Base-by-base conservation (phyloP, 2,888 invertebrate genomes). In the Aromia moschata region DNA sequence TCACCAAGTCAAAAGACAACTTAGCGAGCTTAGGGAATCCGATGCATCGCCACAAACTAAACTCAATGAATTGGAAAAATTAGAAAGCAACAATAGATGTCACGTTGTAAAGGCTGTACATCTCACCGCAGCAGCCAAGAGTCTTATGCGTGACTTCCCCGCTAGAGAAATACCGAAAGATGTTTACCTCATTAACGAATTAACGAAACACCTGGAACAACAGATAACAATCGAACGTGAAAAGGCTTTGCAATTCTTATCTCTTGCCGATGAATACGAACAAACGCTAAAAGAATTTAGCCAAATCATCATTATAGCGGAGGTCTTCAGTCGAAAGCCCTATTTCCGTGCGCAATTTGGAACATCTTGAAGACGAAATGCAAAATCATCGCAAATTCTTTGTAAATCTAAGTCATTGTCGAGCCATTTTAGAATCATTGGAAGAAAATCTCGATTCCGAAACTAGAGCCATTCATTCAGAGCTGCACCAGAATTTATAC, bases 381-480 rank as follows among this genome's bases (percentile, higher is more conserved):
- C 93, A 93, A 72, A 94, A 92, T 75, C 93, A 94, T 72, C 85
- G 94, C 33, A 93, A 92, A 74, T 94, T 94, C 83, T 94, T 94
- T 74, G 91, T 93, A 0, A 94, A 93, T 70, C 80, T 95, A 5
- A 94, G 93, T 72, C 93, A 94, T 67, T 94, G 94, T 73, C 85
- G 92, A 69, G 92, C 91, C 9, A 92, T 94, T 70, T 82, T 95
- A 33, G 94, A 94, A 78, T 93, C 93, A 0, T 80, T 94, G 16
- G 93, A 93, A 79, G 89, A 90, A 65, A 92, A 93, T 75, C 83
- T 94, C 33, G 94, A 94, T 72, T 84, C 84, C 31, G 93, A 93
- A 78, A 93, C 94, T 0, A 85, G 90, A 67, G 84, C 87, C 11
- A 86, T 87, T 70, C 90, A 91, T 77, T 86, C 90, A 0, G 84